A percentile compares a stretch with the other conserved stretches of the same genome.
Evolutionary conservation across 2,113 vertebrate genomes (phyloP).

Genomic region (Gobius niger): DNA sequence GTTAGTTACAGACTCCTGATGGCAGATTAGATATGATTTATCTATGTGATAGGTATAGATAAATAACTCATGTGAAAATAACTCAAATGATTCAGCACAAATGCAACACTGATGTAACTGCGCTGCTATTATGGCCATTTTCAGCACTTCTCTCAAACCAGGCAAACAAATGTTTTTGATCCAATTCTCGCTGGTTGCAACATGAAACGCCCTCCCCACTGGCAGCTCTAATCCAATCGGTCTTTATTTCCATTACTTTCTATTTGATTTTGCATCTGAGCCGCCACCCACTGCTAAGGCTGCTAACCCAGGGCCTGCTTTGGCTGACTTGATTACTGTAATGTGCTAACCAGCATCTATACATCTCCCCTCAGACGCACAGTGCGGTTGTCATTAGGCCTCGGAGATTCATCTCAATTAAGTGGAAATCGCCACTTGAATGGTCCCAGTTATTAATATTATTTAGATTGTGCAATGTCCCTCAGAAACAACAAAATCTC

Average conservation of each 20-base stretch:
- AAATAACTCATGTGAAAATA: neutral
- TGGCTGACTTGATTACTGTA: conserved; percentile 52
- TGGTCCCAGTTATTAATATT: too few relatives aligned
- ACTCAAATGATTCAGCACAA: neutral
- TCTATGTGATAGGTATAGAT: neutral
- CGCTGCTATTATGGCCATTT: conserved; percentile 1
- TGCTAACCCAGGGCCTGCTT: conserved; percentile 29
- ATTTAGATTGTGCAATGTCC: too few relatives aligned
- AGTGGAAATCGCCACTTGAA: too few relatives aligned
- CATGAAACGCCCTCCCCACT: conserved; percentile 47
- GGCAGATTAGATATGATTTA: too few relatives aligned
- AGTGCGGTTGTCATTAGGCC: neutral
- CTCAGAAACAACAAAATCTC: too few relatives aligned
- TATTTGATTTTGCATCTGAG: conserved; percentile 64
- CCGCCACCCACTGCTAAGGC: conserved; percentile 53
- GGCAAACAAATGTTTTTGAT: conserved; percentile 54
- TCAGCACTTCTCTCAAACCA: conserved; percentile 26
- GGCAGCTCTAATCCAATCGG: conserved; percentile 56
- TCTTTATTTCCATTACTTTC: conserved; percentile 62
- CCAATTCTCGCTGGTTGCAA: conserved; percentile 49
- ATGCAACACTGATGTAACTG: neutral
- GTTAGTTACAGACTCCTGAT: neutral
- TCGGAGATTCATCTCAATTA: too few relatives aligned
- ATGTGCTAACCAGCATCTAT: conserved; percentile 50
- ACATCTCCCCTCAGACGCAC: conserved; percentile 29